These are phyloP conservation scores for Maconellicoccus hirsutus DNA, from an alignment of 1,140 invertebrate species.

Conservation along the genomic window DNA sequence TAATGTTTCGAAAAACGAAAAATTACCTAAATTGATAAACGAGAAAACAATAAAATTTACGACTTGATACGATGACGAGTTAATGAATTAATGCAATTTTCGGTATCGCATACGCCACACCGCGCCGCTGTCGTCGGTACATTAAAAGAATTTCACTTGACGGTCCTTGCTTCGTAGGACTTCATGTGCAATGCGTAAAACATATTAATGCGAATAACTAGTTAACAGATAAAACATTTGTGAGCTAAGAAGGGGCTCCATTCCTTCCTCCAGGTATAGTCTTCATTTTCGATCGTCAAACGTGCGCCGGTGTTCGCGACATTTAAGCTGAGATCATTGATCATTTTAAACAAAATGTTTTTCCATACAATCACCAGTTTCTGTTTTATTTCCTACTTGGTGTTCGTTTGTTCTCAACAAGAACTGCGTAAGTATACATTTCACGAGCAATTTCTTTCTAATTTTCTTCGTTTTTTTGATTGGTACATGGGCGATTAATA, in stretches of 20 bases:
- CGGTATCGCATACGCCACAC: no score
- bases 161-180: conserved; percentile 11
- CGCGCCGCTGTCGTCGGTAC: not conserved
- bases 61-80: not conserved
- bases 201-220: conserved; percentile 13
- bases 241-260: not conserved
- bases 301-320: not conserved
- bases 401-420: not conserved
- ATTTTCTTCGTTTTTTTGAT: not conserved
- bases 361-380: not conserved
- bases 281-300: not conserved
- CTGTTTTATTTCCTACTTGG: not conserved
- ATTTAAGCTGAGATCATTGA: not conserved
- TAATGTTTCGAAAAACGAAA: not conserved
- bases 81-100: not conserved
- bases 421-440: conserved; percentile 1
- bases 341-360: not conserved
- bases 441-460: not conserved
- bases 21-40: not conserved
- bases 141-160: not conserved
- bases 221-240: not conserved
- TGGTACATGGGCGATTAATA: no score
- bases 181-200: conserved; percentile 11
- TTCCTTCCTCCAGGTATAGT: not conserved
- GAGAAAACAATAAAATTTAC: not conserved